phyloP scores from a whole-genome alignment of 1,140 invertebrate genomes.

The Drosophila arizonae region DNA sequence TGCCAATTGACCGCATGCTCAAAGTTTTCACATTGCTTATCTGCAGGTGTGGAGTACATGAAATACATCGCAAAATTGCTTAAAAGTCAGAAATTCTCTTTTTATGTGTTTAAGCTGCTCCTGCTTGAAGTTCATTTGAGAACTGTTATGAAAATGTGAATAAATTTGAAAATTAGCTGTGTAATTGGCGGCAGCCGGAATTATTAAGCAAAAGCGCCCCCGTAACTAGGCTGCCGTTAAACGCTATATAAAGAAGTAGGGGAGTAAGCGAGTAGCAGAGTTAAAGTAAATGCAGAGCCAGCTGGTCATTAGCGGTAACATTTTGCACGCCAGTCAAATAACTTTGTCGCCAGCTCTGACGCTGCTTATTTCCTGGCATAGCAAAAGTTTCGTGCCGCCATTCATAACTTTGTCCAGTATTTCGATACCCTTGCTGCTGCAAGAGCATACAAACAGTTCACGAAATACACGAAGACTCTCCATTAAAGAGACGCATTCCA shows the following conservation, averaged over 20 bases:
- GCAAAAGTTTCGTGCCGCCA: conserved; percentile 57
- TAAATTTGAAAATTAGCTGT: not conserved
- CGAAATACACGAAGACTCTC: not conserved
- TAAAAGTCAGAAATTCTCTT: not conserved
- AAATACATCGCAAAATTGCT: not conserved
- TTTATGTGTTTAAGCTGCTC: not conserved
- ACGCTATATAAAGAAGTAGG: too few species aligned
- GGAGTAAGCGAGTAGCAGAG: too few species aligned
- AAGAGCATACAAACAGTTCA: not conserved
- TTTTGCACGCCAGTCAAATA: conserved; percentile 37
- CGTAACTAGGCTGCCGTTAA: not conserved
- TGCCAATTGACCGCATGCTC: conserved; percentile 19
- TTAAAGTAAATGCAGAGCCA: conserved; percentile 30
- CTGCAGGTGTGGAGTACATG: not conserved
- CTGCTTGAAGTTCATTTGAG: not conserved
- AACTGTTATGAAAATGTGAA: not conserved
- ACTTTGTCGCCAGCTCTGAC: not conserved
- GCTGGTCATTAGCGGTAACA: conserved; percentile 63
- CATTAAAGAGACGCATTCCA: not conserved
- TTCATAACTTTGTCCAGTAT: conserved; percentile 52
- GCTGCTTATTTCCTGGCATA: conserved; percentile 49
- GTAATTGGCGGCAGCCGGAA: not conserved
- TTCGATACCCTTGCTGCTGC: not conserved
- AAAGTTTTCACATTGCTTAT: conserved; percentile 17
- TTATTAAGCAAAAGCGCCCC: not conserved